Evolutionary conservation across 2,797 vertebrate genomes (phyloP), one percentile per base, ranked within the genome.

Genomic region (Argyrosomus regius): DNA sequence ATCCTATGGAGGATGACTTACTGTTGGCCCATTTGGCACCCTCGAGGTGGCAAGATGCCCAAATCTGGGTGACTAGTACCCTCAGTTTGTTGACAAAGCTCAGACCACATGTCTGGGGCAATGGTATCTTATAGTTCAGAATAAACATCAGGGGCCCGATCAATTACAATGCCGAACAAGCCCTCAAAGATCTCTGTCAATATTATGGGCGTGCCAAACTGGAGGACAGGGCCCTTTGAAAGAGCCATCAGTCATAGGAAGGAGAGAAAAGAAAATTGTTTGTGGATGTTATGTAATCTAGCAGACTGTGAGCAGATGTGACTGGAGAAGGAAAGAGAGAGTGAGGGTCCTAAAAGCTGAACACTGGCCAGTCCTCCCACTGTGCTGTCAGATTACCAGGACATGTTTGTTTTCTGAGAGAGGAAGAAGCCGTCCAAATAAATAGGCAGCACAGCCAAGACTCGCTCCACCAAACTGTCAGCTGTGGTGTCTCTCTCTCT

Each of bases 381-480:
- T 84, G 86, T 65, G 87, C 90, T 85, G 91, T 94, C 91, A 92
- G 89, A 92, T 94, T 91, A 93, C 86, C 64, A 24, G 84, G 85
- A 93, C 62, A 48, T 89, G 92, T 94, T 94, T 94, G 92, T 94
- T 94, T 92, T 93, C 82, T 31, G 71, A 91, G 86, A 82, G 87
- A 90, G 91, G 85, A 93, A 90, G 88, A 92, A 82, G 81, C 77
- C 84, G 62, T 91, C 90, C 91, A 94, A 94, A 95, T 93, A 95
- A 94, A 94, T 91, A 92, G 87, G 82, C 83, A 68, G 77, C 76
- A 24, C 74, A 68, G 87, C 87, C 88, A 85, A 83, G 88, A 70
- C 73, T 87, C 85, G 64, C 84, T 88, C 83, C 67, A 81, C 74
- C 53, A 52, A 87, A 82, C 84, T 79, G 72, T 93, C 90, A 90